Conservation (phyloP, 2,113 vertebrate genomes). For the Lipotes vexillifer region DNA sequence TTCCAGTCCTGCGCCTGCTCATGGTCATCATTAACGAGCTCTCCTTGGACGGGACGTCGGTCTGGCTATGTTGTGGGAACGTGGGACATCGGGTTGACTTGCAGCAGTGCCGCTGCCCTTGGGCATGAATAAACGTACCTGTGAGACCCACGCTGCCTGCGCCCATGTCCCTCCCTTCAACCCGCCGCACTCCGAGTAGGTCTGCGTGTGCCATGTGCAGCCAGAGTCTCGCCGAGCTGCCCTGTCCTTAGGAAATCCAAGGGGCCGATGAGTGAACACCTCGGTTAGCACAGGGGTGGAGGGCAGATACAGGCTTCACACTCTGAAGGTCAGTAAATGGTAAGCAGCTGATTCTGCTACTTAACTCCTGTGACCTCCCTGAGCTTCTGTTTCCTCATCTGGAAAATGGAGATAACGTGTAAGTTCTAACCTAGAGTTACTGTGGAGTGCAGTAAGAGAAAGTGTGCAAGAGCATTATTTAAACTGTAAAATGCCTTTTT, state of each 20-base stretch:
- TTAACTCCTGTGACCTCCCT: not conserved
- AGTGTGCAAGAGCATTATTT: too few species aligned
- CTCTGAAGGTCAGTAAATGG: too few species aligned
- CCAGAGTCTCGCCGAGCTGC: fast-evolving
- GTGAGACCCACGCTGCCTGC: not conserved
- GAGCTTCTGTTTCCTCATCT: not conserved
- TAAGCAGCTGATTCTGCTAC: not conserved
- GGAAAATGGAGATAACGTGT: not conserved
- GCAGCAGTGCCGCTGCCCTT: fast-evolving
- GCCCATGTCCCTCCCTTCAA: not conserved
- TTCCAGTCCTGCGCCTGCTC: not conserved
- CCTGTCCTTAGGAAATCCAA: not conserved
- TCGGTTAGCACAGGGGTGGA: fast-evolving
- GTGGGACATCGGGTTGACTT: fast-evolving
- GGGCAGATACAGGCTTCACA: fast-evolving
- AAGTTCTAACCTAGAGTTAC: not conserved
- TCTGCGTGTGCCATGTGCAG: not conserved
- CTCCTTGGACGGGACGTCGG: fast-evolving
- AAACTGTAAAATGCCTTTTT: not conserved
- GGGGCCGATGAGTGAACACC: fast-evolving
- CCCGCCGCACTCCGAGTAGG: fast-evolving
- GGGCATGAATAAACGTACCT: conserved; percentile 44
- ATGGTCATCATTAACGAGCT: conserved; percentile 47
- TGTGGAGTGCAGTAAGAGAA: not conserved
- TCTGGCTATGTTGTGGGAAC: not conserved